Evolutionary conservation across 2,797 vertebrate species (phyloP).

Genomic region (Yasuhikotakia modesta): DNA sequence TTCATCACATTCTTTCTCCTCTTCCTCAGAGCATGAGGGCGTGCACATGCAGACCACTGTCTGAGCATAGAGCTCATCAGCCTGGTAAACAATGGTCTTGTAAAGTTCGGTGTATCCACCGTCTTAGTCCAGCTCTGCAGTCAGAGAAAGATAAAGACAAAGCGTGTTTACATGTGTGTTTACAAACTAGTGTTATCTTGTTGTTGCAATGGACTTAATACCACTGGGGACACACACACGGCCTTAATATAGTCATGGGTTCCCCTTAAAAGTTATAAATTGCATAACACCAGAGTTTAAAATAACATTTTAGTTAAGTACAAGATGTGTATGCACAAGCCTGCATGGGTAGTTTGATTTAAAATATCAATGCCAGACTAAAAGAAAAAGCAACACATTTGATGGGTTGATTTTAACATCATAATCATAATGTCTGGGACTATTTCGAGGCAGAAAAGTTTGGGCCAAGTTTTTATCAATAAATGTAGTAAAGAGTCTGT

Average conservation of each 20-base stretch:
- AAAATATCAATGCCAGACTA: background rate
- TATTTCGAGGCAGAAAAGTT: background rate
- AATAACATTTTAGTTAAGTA: background rate
- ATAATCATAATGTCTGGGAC: background rate
- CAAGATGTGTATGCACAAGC: background rate
- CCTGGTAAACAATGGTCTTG: background rate
- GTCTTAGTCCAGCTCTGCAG: background rate
- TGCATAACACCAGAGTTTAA: background rate
- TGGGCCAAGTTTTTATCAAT: background rate
- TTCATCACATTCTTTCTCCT: constrained; percentile 79
- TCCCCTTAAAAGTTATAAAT: constrained; percentile 8
- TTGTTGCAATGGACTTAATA: too few relatives aligned
- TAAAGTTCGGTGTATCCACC: background rate
- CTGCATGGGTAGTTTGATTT: background rate
- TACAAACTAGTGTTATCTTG: background rate
- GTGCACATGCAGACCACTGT: constrained; percentile 85
- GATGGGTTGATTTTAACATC: background rate
- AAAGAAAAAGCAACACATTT: background rate
- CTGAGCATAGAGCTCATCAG: constrained; percentile 66
- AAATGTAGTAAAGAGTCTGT: background rate
- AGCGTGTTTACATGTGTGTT: background rate
- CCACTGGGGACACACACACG: background rate
- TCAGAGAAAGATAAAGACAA: background rate
- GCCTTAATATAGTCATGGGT: background rate
- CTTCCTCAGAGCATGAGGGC: constrained; percentile 81